Evolutionary conservation across 2,797 vertebrate genomes (phyloP), one percentile per base, ranked within the genome.

Genomic region (Eulemur albifrons): DNA sequence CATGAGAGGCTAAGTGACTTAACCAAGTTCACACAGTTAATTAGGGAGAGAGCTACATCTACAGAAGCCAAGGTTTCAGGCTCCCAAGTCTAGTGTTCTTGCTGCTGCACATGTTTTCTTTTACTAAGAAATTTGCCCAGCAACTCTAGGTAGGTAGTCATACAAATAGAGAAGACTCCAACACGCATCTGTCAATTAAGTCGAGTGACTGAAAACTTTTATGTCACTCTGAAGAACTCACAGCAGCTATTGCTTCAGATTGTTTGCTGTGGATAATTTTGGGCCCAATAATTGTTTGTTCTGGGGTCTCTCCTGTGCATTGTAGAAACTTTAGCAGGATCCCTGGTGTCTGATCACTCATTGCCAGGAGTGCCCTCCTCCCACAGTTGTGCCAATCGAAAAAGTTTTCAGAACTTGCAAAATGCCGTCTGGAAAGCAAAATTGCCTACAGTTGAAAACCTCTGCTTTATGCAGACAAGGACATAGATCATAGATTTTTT

Each of bases 281-380:
- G n/a, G 30, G 35, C 50, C 30, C 52, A 40, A 43, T 69, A 79
- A 54, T 80, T 90, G 32, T 61, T 91, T 65, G n/a, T 59, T 54
- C 20, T 76, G 32, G 50, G 25, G 12, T 25, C 4, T 92, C 1
- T 96, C 45, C 27, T 75, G 32, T 35, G 3, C 18, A 86, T 15
- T 80, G 50, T 48, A 65, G 67, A 85, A 72, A 84, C 72, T 88
- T 90, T 79, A 95, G 61, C 54, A 79, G 72, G 61, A 90, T 93
- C 11, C 10, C 20, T 94, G 48, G 9, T 12, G 67, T 85, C 43
- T 81, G 40, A 67, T 89, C 25, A 21, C 30, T 57, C 32, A 32
- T 93, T 94, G 61, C 27, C 32, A 70, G 12, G 14, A 85, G 14
- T 25, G 59, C 3, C 30, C 12, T 90, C 23, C 32, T 92, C 23